Evolutionary conservation across 1,140 invertebrate species (phyloP), one percentile per base, ranked within the genome.

Genomic region (Ceratitis capitata): DNA sequence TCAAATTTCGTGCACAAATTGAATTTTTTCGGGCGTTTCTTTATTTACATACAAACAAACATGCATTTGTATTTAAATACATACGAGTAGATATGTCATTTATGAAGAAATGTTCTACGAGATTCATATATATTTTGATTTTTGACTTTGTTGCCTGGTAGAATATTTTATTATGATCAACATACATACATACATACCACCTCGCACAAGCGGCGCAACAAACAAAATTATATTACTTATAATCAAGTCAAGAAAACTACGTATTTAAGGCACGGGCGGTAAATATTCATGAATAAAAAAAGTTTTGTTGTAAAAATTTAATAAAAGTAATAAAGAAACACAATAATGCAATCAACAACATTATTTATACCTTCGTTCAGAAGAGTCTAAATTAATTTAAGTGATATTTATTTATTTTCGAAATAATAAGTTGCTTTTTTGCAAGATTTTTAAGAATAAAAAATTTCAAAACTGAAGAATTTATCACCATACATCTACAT

Each of bases 1-100:
- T 78, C 69, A 78, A 78, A 78, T 78, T 78, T 78, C 69, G 69
- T 78, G 39, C 69, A 78, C 69, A 78, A 78, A 78, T 78, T 78
- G 69, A 78, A 78, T 45, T 78, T 45, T 78, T 78, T 78, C 39
- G 39, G 69, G 35, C 39, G 35, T 23, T 78, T 47, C 23, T 23
- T 9, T 1, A 56, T 6, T n/a, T 23, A 53, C 3, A 53, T 6
- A 23, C 7, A 53, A 1, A 53, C 4, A 53, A 4, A n/a, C 14
- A 23, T 53, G 23, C 23, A 5, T 6, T 1, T 9, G 12, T 47
- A 6, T 12, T 47, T 47, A 6, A 5, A 56, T 56, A 56, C 5
- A 23, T 56, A n/a, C n/a, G n/a, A n/a, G n/a, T n/a, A n/a, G n/a
- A n/a, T n/a, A n/a, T n/a, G n/a, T n/a, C n/a, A n/a, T n/a, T n/a